A percentile compares a stretch with the other conserved stretches of the same genome.
These are phyloP conservation scores for Drosophila algonquin DNA, from an alignment of 2,888 invertebrate genomes.

Conservation along the genomic window DNA sequence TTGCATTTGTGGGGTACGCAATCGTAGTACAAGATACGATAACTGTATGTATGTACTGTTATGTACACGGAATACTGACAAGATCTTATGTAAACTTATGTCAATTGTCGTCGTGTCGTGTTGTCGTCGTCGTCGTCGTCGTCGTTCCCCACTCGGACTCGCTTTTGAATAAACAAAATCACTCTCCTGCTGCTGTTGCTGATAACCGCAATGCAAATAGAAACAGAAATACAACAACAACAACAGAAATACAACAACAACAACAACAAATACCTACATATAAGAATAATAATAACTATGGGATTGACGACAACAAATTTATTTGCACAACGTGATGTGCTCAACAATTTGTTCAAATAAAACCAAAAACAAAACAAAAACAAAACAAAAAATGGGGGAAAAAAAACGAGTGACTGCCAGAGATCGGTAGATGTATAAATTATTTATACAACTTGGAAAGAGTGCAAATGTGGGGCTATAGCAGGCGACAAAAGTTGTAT, in stretches of 20 bases:
- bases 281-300: slow-evolving; percentile 50
- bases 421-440: slow-evolving; percentile 35
- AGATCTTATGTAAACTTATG: slow-evolving; percentile 60
- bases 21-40: slow-evolving; percentile 1
- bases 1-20: not conserved
- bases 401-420: not conserved
- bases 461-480: not conserved
- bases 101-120: slow-evolving; percentile 62
- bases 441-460: slow-evolving; percentile 27
- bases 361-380: slow-evolving; percentile 1
- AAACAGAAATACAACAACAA: slow-evolving; percentile 43
- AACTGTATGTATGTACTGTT: not conserved
- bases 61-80: not conserved
- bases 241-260: slow-evolving; percentile 34
- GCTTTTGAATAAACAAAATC: slow-evolving; percentile 41
- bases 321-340: slow-evolving; percentile 52
- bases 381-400: too few species aligned
- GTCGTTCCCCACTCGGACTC: slow-evolving; percentile 45
- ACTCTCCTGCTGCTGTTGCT: slow-evolving; percentile 14
- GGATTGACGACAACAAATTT: slow-evolving; percentile 33
- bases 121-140: too few species aligned
- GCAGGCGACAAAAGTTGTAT: slow-evolving; percentile 18
- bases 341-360: slow-evolving; percentile 50
- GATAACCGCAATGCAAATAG: slow-evolving; percentile 58
- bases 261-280: slow-evolving; percentile 20